Conservation (phyloP, 2,888 invertebrate species). For the Parelbella ahira region DNA sequence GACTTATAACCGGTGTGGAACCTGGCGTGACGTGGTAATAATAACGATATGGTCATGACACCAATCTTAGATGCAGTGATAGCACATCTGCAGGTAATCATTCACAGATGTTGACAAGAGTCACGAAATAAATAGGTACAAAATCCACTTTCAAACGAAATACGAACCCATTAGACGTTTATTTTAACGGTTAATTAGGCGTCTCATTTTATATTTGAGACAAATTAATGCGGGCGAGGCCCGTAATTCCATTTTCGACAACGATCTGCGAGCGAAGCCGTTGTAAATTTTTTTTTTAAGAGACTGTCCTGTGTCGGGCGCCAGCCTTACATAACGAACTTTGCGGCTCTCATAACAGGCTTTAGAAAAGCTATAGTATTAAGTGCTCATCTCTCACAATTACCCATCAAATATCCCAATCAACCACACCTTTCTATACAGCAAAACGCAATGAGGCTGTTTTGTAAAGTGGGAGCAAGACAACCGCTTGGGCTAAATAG, state of each 20-base stretch:
- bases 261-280: neutral
- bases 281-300: conserved; percentile 4
- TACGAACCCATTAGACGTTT: neutral
- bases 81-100: too few relatives aligned
- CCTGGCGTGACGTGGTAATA: too few relatives aligned
- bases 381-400: too few relatives aligned
- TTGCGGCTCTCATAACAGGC: neutral
- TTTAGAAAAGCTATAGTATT: neutral
- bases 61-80: too few relatives aligned
- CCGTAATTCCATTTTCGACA: conserved; percentile 6
- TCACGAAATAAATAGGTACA: too few relatives aligned
- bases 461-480: conserved; percentile 4
- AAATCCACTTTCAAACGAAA: neutral
- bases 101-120: too few relatives aligned
- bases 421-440: conserved; percentile 3
- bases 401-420: conserved; percentile 19
- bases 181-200: conserved; percentile 5
- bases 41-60: too few relatives aligned
- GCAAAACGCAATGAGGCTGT: neutral
- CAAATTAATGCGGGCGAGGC: conserved; percentile 2
- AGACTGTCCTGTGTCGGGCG: neutral
- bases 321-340: conserved; percentile 3
- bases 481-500: conserved; percentile 37
- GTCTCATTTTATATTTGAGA: conserved; percentile 2
- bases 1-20: too few relatives aligned